These are phyloP conservation scores for Drosophila mulleri DNA, from an alignment of 2,888 invertebrate genomes.

Conservation along the genomic window DNA sequence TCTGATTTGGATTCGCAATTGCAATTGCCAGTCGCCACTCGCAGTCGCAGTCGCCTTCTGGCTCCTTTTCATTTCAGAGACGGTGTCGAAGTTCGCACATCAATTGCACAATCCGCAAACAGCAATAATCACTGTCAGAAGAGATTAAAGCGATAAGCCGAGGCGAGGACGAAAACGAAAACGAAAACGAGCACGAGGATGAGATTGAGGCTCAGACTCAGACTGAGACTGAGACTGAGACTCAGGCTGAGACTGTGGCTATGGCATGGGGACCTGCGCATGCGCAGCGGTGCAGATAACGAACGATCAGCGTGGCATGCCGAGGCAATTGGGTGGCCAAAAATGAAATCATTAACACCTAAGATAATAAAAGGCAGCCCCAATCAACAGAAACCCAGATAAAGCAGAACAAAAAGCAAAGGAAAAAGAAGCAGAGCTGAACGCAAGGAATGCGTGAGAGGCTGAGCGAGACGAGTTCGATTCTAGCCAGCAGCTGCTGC, in stretches of 20 bases:
- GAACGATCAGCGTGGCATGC: constrained; percentile 54
- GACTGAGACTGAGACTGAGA: background rate
- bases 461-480: background rate
- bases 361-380: constrained; percentile 74
- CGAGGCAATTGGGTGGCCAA: constrained; percentile 83
- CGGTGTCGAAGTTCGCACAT: constrained; percentile 82
- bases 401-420: background rate
- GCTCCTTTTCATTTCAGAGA: constrained; percentile 37
- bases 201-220: constrained; percentile 1
- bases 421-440: constrained; percentile 42
- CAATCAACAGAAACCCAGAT: constrained; percentile 45
- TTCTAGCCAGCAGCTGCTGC: constrained; percentile 10
- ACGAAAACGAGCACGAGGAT: constrained; percentile 30
- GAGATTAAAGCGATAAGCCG: constrained; percentile 82
- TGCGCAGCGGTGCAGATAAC: constrained; percentile 60
- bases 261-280: constrained; percentile 40
- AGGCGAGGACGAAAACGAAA: constrained; percentile 42
- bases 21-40: constrained; percentile 5
- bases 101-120: constrained; percentile 82
- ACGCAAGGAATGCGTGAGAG: constrained; percentile 74
- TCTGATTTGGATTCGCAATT: constrained; percentile 9
- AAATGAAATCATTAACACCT: constrained; percentile 85
- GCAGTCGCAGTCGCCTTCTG: constrained; percentile 7
- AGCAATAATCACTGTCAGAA: constrained; percentile 82
- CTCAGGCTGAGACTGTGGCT: constrained; percentile 1